Percentiles rank a stretch among this genome's conserved stretches.
These are phyloP conservation scores for Chironomus striatipennis DNA, from an alignment of 1,140 invertebrate species.

Conservation along the genomic window DNA sequence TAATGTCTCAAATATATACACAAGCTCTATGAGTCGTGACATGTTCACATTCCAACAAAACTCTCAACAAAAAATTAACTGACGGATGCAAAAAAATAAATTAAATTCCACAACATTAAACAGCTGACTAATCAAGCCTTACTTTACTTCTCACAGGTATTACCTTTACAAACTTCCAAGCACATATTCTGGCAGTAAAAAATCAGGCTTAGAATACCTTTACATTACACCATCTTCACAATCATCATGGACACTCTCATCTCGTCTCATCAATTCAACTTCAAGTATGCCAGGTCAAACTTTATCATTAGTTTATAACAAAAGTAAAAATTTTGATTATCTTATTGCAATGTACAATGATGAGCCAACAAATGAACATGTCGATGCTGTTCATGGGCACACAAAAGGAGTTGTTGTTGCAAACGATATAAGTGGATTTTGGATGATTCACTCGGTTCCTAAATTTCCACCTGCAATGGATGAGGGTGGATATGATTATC, in stretches of 20 bases:
- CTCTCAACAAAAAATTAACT: too few relatives aligned
- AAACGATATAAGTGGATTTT: constrained; percentile 65
- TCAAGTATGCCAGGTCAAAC: constrained; percentile 66
- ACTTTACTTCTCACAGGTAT: constrained; percentile 51
- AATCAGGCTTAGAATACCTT: constrained; percentile 59
- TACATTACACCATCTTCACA: constrained; percentile 56
- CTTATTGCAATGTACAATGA: constrained; percentile 76
- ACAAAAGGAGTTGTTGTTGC: constrained; percentile 75
- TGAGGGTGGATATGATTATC: constrained; percentile 60
- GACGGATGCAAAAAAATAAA: too few relatives aligned
- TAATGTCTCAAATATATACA: too few relatives aligned
- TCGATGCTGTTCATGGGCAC: constrained; percentile 56
- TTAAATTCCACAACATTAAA: too few relatives aligned
- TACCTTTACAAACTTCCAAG: constrained; percentile 76
- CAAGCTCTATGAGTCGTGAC: too few relatives aligned
- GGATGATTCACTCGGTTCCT: constrained; percentile 88
- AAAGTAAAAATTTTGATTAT: constrained; percentile 38
- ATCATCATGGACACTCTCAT: constrained; percentile 60
- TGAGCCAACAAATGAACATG: constrained; percentile 56
- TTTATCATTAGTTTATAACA: constrained; percentile 53
- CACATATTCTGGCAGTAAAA: constrained; percentile 37
- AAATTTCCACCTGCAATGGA: constrained; percentile 58
- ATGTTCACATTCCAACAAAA: too few relatives aligned
- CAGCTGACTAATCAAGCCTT: not conserved
- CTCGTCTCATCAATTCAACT: constrained; percentile 53